Evolutionary conservation across 2,797 vertebrate species (phyloP).

Genomic region (Saxicola maurus): DNA sequence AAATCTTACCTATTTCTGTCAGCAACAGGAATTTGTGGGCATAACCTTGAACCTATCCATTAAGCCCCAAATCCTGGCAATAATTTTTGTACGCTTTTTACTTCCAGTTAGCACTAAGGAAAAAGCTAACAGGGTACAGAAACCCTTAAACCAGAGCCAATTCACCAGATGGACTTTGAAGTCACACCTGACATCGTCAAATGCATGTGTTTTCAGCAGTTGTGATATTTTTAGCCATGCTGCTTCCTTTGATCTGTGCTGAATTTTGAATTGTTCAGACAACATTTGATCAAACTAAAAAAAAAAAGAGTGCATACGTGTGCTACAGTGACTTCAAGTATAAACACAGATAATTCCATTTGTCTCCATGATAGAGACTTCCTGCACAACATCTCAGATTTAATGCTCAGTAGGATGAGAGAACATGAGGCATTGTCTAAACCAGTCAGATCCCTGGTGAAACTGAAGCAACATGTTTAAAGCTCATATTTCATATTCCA

Average conservation of each 20-base stretch:
- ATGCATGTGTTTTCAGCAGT: not conserved
- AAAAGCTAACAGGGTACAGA: not conserved
- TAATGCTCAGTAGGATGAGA: not conserved
- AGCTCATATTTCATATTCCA: not conserved
- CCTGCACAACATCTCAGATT: not conserved
- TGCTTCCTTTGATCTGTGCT: not conserved
- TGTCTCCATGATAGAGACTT: not conserved
- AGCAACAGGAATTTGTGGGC: not conserved
- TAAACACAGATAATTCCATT: not conserved
- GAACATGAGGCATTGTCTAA: accelerated
- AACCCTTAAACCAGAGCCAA: not conserved
- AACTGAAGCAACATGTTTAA: not conserved
- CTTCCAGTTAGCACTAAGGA: not conserved
- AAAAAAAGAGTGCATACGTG: not conserved
- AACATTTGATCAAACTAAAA: not conserved
- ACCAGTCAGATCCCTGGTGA: not conserved
- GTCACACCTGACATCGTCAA: not conserved
- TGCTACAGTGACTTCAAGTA: not conserved
- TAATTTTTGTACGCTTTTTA: not conserved
- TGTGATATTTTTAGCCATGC: not conserved
- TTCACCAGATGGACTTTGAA: conserved; percentile 17
- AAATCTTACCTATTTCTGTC: not conserved
- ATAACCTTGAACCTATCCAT: not conserved
- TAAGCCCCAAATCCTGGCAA: not conserved
- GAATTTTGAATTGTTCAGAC: not conserved